Evolutionary conservation across 2,888 invertebrate genomes (phyloP).

Genomic region (Pristionchus maxplancki): DNA sequence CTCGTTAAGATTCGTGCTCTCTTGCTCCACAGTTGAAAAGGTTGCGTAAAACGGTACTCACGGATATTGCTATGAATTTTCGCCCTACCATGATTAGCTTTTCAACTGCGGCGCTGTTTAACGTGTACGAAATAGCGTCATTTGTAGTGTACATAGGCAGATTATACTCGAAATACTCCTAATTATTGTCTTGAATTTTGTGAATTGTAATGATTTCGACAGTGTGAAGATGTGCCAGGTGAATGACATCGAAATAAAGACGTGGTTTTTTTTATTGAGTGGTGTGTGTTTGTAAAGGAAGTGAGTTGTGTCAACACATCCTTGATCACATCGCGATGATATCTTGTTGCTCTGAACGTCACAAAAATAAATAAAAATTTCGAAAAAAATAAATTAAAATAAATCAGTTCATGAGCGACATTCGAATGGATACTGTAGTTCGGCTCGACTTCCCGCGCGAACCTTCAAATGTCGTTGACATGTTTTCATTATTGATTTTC

Average conservation of each 20-base stretch:
- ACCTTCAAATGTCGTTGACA: not conserved
- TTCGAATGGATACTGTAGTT: not conserved
- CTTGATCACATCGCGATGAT: no score
- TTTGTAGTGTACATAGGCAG: constrained; percentile 19
- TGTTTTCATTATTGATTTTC: not conserved
- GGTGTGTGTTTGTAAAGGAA: no score
- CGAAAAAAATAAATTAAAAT: not conserved
- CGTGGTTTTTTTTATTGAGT: not conserved
- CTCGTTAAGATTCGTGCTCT: no score
- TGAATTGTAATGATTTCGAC: not conserved
- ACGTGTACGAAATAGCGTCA: no score
- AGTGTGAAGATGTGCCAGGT: not conserved
- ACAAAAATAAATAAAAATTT: not conserved
- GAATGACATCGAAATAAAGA: not conserved
- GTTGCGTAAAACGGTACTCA: no score
- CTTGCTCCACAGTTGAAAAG: no score
- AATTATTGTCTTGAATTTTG: not conserved
- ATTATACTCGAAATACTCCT: not conserved
- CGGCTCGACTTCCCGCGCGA: not conserved
- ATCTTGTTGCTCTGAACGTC: no score
- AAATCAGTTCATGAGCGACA: not conserved
- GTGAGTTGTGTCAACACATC: no score
- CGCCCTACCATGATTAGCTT: no score
- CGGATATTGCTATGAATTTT: no score
- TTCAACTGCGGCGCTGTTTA: no score